These are phyloP conservation scores for Stichodactyla helianthus DNA, from an alignment of 64 coral and sea anemone species.

Conservation along the genomic window DNA sequence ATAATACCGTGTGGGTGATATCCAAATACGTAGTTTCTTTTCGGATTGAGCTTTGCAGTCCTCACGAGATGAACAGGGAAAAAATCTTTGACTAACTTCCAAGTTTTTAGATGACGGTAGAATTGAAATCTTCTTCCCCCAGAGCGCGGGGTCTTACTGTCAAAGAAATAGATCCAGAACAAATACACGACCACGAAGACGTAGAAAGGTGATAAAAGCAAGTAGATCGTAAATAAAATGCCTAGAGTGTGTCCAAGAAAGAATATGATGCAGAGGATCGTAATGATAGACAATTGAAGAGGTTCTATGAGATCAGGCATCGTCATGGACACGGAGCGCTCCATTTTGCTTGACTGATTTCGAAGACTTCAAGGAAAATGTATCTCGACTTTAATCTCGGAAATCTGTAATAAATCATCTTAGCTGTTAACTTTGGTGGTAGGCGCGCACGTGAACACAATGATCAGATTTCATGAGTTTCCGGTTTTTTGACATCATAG, in stretches of 20 bases:
- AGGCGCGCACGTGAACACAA: not conserved
- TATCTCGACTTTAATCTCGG: not conserved
- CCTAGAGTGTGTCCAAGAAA: conserved; percentile 77
- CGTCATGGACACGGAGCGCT: not conserved
- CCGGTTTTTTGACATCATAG: not conserved
- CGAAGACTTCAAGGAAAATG: not conserved
- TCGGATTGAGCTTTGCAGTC: conserved; percentile 70
- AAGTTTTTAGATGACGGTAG: conserved; percentile 74
- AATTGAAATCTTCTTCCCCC: conserved; percentile 82
- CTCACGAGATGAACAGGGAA: conserved; percentile 71
- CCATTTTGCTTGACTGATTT: not conserved
- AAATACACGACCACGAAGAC: conserved; percentile 56
- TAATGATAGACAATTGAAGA: not conserved
- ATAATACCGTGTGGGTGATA: conserved; percentile 93
- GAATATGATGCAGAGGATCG: conserved; percentile 31
- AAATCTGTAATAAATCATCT: not conserved
- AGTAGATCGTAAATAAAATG: conserved; percentile 54
- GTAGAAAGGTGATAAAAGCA: conserved; percentile 39
- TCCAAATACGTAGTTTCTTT: conserved; percentile 78
- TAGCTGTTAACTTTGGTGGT: not conserved
- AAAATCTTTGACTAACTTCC: conserved; percentile 86
- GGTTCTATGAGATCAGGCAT: not conserved
- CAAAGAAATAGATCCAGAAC: conserved; percentile 70
- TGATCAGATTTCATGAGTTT: not conserved
- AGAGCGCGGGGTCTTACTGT: conserved; percentile 50